phyloP scores from a whole-genome alignment of 2,797 vertebrate species.

The Otolemur crassicaudatus region DNA sequence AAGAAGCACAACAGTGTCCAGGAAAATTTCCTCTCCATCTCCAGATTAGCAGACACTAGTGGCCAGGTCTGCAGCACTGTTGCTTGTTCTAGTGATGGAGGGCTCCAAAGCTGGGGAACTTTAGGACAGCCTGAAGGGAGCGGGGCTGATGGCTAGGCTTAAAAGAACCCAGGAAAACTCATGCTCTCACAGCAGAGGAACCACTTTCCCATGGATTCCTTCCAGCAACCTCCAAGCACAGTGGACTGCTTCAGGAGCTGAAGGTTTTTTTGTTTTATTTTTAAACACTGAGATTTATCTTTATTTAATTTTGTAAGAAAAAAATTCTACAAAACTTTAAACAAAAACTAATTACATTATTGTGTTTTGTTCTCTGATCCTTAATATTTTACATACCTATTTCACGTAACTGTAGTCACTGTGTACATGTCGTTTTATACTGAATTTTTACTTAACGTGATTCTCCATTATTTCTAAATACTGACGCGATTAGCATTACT shows the following conservation, averaged over 20 bases:
- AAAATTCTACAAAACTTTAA: background rate
- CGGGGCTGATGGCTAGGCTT: background rate
- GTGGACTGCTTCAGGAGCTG: background rate
- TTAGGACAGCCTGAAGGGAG: background rate
- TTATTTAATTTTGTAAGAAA: background rate
- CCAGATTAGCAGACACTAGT: background rate
- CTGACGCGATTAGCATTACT: background rate
- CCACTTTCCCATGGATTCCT: background rate
- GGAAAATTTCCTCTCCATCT: background rate
- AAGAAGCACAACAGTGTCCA: background rate
- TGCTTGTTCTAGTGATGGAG: background rate
- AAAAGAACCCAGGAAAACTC: conserved; percentile 3
- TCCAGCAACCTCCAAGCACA: background rate
- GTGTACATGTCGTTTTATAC: background rate
- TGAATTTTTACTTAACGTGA: background rate
- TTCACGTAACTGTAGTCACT: background rate
- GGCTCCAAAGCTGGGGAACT: background rate
- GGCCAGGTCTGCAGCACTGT: background rate
- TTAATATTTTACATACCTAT: background rate
- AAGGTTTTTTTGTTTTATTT: background rate
- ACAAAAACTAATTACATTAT: background rate
- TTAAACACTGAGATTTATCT: background rate
- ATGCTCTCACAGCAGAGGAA: background rate
- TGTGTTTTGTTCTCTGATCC: background rate
- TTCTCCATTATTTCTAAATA: background rate